phyloP scores from a whole-genome alignment of 1,140 invertebrate genomes.

The Adoxophyes honmai region DNA sequence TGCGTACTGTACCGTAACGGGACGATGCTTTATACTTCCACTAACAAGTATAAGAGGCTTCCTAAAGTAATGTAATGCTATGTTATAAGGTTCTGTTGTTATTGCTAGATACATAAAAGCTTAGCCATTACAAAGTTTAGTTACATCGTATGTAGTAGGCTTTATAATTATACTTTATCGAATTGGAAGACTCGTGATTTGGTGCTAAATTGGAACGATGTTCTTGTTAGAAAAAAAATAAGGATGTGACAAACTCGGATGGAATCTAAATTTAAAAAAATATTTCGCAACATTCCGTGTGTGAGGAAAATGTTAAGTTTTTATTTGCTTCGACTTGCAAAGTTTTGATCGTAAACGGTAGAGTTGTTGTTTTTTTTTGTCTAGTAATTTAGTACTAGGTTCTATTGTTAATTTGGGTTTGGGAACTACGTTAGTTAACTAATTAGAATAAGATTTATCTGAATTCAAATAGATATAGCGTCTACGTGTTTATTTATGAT shows the following conservation, averaged over 20 bases:
- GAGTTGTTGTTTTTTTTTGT: constrained; percentile 71
- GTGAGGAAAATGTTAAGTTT: constrained; percentile 67
- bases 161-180: constrained; percentile 67
- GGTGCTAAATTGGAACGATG: constrained; percentile 72
- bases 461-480: constrained; percentile 70
- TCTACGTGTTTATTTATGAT: constrained; percentile 68
- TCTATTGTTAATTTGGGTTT: constrained; percentile 75
- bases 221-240: constrained; percentile 56
- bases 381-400: constrained; percentile 68
- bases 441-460: constrained; percentile 72
- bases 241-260: constrained; percentile 30
- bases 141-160: constrained; percentile 65
- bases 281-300: constrained; percentile 70
- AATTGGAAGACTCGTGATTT: constrained; percentile 75
- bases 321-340: constrained; percentile 68
- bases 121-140: constrained; percentile 70
- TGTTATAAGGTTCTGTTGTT: constrained; percentile 73
- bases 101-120: constrained; percentile 72
- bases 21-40: constrained; percentile 44
- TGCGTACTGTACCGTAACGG: constrained; percentile 38
- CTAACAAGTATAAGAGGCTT: constrained; percentile 68
- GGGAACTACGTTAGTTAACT: constrained; percentile 73
- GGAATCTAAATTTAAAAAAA: constrained; percentile 47
- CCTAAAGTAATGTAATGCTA: constrained; percentile 65
- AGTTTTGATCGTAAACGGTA: constrained; percentile 48